These are phyloP conservation scores for Cylloceria caligata DNA, from an alignment of 2,888 invertebrate species.

Conservation along the genomic window DNA sequence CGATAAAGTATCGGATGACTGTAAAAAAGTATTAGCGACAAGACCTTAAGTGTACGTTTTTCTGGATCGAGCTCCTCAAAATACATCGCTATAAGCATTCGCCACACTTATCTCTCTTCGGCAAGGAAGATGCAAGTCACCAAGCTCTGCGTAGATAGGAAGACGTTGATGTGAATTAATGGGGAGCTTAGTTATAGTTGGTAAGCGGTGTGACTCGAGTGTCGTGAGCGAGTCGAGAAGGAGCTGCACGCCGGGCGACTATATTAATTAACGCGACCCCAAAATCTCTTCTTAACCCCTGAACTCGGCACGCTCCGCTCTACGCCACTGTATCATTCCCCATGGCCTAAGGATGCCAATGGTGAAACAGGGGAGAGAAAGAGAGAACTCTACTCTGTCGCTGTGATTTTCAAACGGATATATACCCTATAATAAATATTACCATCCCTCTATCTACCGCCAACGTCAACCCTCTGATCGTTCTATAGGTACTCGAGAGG, in stretches of 20 bases:
- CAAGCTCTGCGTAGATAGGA: constrained; percentile 78
- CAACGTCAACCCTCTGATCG: constrained; percentile 39
- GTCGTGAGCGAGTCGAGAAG: constrained; percentile 53
- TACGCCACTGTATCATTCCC: constrained; percentile 64
- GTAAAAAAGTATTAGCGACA: background rate
- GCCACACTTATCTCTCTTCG: constrained; percentile 78
- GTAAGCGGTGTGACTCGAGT: constrained; percentile 68
- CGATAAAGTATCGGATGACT: background rate
- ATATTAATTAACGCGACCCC: constrained; percentile 83
- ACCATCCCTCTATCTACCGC: constrained; percentile 61
- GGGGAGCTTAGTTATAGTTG: constrained; percentile 82
- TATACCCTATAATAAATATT: constrained; percentile 77
- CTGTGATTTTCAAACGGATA: constrained; percentile 57
- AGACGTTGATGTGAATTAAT: constrained; percentile 85
- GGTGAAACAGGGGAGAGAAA: constrained; percentile 63
- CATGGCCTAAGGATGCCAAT: constrained; percentile 48
- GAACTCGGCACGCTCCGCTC: constrained; percentile 75
- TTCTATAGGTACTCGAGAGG: constrained; percentile 28
- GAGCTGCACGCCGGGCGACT: constrained; percentile 51
- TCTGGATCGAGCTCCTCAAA: background rate
- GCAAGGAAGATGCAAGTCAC: constrained; percentile 83
- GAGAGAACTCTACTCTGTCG: constrained; percentile 27
- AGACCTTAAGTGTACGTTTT: background rate
- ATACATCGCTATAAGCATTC: constrained; percentile 41
- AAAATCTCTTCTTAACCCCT: constrained; percentile 83